Percentiles rank a stretch among this genome's conserved stretches.
These are phyloP conservation scores for Malurus alboscapulatus DNA, from an alignment of 2,113 vertebrate species.

Conservation along the genomic window DNA sequence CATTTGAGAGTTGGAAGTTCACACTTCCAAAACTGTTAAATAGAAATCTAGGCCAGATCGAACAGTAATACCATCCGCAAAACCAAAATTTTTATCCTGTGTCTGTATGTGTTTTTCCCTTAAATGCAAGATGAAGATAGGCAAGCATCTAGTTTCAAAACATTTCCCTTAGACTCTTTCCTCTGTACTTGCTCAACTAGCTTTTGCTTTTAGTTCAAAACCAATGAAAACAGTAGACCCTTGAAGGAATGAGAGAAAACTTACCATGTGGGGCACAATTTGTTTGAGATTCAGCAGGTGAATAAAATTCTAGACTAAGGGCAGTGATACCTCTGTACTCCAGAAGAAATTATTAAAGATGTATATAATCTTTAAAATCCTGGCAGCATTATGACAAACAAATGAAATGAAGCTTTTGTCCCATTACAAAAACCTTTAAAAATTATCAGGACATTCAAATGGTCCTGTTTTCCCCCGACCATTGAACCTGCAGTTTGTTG, in stretches of 20 bases:
- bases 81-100: not conserved
- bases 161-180: not conserved
- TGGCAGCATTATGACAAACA: not conserved
- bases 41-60: not conserved
- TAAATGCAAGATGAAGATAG: not conserved
- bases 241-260: not conserved
- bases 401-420: not conserved
- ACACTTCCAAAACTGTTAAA: not conserved
- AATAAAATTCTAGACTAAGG: not conserved
- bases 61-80: not conserved
- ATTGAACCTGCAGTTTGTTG: not conserved
- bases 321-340: not conserved
- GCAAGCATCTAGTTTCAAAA: not conserved
- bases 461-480: not conserved
- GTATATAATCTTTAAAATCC: not conserved
- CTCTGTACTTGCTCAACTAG: not conserved
- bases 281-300: not conserved
- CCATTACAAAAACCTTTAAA: not conserved
- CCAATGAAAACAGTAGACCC: not conserved
- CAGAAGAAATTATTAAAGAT: not conserved
- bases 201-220: not conserved
- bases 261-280: not conserved
- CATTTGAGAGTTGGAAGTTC: not conserved
- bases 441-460: not conserved
- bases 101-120: not conserved